Base-by-base conservation (phyloP, 2,888 invertebrate species). In the Serrognathus titanus region DNA sequence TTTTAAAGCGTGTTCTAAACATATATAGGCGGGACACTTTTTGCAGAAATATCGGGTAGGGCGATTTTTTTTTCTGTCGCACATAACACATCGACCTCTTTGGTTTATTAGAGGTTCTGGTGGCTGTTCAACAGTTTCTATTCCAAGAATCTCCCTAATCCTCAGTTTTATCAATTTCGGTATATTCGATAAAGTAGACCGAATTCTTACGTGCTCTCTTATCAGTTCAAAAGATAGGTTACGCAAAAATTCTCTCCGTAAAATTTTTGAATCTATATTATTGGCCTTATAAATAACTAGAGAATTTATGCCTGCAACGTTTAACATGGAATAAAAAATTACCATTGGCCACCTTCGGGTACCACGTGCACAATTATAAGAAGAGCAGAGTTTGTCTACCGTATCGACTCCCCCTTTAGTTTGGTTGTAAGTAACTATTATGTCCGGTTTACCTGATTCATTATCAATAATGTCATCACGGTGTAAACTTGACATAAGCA, bases 311-410 rank as follows among this genome's bases (percentile, higher is more conserved):
- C 45, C 58, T 35, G 43, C 39, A 7, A 55, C 45, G 24, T 49
- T 55, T 10, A 43, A 20, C 12, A 43, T 10, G 49, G 37, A n/a
- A 31, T 48, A 58, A 54, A 58, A 58, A 37, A 58, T 40, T 11
- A 51, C 58, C 50, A 57, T 53, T 3, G 53, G 51, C 57, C 53
- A 60, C 35, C 57, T 16, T 43, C 51, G 43, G 31, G 51, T 51
- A 35, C 41, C 43, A 24, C 57, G 47, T 12, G 53, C 41, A 43
- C 49, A 45, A 35, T 50, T 55, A 38, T 55, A 55, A 12, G 31
- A 38, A 11, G 43, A 46, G 40, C 51, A 51, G 35, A 54, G 38
- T 40, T 54, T 37, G 40, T 54, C 47, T 10, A 54, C 50, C 10
- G 48, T 47, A 16, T 52, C 52, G 11, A 52, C 52, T 12, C 52